Percentiles rank a stretch among this genome's conserved stretches.
Conservation (phyloP, 2,888 invertebrate genomes). For the Junonia oenone region DNA sequence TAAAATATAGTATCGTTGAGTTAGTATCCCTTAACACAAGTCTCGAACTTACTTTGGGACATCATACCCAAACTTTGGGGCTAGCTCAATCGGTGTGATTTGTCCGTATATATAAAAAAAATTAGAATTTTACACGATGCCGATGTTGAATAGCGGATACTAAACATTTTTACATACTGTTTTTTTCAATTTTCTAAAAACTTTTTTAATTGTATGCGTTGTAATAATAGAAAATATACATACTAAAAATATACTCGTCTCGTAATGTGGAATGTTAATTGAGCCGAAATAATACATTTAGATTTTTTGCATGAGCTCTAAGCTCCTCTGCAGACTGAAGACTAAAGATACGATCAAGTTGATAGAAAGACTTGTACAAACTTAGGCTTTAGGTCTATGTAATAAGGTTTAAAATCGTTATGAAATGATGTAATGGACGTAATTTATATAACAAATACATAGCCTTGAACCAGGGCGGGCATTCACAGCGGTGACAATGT, state of each 20-base stretch:
- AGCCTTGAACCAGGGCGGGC: constrained; percentile 31
- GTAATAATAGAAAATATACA: not conserved
- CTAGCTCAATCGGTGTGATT: no score
- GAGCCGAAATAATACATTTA: constrained; percentile 10
- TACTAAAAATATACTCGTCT: no score
- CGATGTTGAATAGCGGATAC: no score
- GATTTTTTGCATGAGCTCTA: constrained; percentile 5
- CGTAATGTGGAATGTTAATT: constrained; percentile 11
- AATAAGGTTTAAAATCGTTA: constrained; percentile 11
- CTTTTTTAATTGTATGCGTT: not conserved
- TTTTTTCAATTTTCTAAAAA: not conserved
- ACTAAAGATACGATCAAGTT: constrained; percentile 3
- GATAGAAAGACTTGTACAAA: not conserved
- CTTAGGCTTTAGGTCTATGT: not conserved
- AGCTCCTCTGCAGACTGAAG: not conserved
- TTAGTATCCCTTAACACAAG: no score
- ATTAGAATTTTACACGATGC: no score
- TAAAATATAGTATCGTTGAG: no score
- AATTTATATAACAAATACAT: constrained; percentile 17
- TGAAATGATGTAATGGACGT: constrained; percentile 9
- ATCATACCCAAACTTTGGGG: no score
- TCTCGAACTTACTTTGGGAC: no score
- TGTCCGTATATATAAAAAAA: no score
- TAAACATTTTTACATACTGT: no score
- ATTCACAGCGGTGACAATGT: constrained; percentile 40